phyloP scores from a whole-genome alignment of 2,797 vertebrate genomes.

The Calcarius lapponicus region DNA sequence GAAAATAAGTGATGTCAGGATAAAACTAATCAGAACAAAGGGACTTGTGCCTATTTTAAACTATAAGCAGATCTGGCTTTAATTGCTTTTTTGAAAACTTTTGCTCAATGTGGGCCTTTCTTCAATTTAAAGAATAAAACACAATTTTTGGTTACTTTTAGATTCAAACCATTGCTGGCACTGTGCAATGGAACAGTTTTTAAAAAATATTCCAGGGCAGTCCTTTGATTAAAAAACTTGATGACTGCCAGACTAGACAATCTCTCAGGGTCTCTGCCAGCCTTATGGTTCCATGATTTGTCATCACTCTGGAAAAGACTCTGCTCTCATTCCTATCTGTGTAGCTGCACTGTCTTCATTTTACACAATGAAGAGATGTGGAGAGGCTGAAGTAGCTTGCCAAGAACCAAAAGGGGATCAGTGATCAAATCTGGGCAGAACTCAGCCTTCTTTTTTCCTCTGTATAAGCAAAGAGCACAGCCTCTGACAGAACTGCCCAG shows the following conservation, averaged over 20 bases:
- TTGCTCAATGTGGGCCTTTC: neutral
- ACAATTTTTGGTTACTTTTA: constrained; percentile 16
- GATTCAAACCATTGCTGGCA: constrained; percentile 39
- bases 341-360: neutral
- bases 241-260: constrained; percentile 49
- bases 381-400: neutral
- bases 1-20: neutral
- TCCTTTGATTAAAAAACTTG: constrained; percentile 3
- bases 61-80: neutral
- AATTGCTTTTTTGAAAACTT: constrained; percentile 15
- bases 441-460: neutral
- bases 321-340: neutral
- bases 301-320: neutral
- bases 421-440: neutral
- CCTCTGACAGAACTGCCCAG: neutral
- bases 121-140: constrained; percentile 14
- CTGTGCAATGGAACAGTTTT: neutral
- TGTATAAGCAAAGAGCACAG: neutral
- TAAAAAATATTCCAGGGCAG: neutral
- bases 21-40: constrained; percentile 23
- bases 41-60: neutral
- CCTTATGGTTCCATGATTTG: neutral
- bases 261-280: constrained; percentile 13
- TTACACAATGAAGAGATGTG: neutral
- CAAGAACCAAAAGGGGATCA: neutral